These are phyloP conservation scores for Heliothis peltigera DNA, from an alignment of 2,888 invertebrate species.

Conservation along the genomic window DNA sequence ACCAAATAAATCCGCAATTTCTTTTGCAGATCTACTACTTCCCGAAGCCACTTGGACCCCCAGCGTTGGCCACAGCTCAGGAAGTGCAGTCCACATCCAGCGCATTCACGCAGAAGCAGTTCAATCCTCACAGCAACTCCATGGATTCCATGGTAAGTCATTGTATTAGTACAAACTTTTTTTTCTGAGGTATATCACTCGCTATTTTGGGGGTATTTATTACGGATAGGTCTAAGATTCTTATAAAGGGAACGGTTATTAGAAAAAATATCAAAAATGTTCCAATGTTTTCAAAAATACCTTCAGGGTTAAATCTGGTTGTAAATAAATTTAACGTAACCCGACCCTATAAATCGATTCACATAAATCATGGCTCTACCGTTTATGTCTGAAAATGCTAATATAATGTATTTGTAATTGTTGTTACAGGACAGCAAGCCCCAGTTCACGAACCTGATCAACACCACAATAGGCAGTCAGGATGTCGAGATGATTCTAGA, in stretches of 20 bases:
- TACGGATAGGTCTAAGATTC: too few relatives aligned
- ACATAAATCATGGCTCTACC: too few relatives aligned
- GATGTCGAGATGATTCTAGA: conserved; percentile 92
- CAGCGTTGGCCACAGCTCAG: conserved; percentile 79
- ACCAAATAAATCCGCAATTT: background rate
- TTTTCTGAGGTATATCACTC: too few relatives aligned
- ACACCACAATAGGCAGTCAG: conserved; percentile 87
- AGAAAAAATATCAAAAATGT: too few relatives aligned
- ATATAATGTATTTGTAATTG: too few relatives aligned
- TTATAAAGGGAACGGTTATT: too few relatives aligned
- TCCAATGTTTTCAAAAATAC: too few relatives aligned
- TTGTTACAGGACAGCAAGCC: conserved; percentile 86
- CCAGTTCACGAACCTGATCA: conserved; percentile 90
- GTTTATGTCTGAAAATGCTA: too few relatives aligned
- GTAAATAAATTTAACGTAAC: too few relatives aligned
- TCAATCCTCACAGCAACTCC: conserved; percentile 72
- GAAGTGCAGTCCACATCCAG: conserved; percentile 76
- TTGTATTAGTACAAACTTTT: background rate
- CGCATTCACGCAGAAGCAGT: conserved; percentile 82
- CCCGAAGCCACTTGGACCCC: conserved; percentile 83
- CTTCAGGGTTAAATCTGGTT: too few relatives aligned
- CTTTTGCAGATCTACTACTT: conserved; percentile 82
- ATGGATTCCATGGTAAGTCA: conserved; percentile 78
- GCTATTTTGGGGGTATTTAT: too few relatives aligned
- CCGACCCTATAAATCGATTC: too few relatives aligned